phyloP scores from a whole-genome alignment of 2,797 vertebrate species.

The Premnoplex brunnescens region DNA sequence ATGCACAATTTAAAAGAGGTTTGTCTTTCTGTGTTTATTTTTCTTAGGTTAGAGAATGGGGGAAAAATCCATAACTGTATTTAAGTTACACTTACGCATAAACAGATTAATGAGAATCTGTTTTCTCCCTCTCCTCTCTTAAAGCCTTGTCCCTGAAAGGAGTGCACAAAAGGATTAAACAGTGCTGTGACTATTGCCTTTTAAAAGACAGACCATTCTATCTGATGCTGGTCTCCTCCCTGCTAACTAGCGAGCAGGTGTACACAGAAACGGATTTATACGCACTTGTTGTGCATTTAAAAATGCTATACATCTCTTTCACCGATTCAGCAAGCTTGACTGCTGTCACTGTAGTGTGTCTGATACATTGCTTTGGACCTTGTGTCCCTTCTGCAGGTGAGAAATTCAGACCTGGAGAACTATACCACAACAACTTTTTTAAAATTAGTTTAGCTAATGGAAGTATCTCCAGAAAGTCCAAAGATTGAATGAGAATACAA shows the following conservation, averaged over 20 bases:
- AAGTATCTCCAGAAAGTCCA: background rate
- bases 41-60: background rate
- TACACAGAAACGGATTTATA: background rate
- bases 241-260: background rate
- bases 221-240: background rate
- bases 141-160: background rate
- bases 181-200: background rate
- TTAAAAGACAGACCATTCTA: background rate
- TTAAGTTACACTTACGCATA: background rate
- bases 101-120: background rate
- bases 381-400: background rate
- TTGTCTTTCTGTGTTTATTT: background rate
- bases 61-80: background rate
- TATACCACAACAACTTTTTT: background rate
- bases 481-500: background rate
- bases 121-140: background rate
- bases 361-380: fast-evolving
- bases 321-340: background rate
- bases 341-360: fast-evolving
- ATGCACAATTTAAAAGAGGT: background rate
- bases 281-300: background rate
- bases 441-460: background rate
- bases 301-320: background rate
- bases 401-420: background rate
- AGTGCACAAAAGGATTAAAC: background rate